phyloP scores from a whole-genome alignment of 2,113 vertebrate species.

The Calidris pygmaea region DNA sequence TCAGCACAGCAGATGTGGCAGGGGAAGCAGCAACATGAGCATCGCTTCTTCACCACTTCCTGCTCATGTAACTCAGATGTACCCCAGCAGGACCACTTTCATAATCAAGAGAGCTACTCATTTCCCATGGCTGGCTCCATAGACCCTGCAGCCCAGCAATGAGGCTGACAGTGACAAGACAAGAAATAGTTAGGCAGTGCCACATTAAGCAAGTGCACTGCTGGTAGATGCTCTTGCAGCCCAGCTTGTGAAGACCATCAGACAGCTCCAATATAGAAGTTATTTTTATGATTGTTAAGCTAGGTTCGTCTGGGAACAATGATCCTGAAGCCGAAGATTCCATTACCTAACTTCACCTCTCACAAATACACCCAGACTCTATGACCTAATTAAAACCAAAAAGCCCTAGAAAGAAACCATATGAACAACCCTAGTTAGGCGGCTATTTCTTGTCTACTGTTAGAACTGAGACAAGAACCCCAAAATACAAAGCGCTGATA shows the following conservation, averaged over 20 bases:
- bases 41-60: conserved; percentile 57
- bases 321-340: not conserved
- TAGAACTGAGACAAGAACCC: not conserved
- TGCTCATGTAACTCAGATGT: conserved; percentile 12
- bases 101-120: not conserved
- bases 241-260: not conserved
- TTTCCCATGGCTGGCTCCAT: not conserved
- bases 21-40: conserved; percentile 33
- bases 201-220: not conserved
- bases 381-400: not conserved
- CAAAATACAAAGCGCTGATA: not conserved
- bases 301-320: not conserved
- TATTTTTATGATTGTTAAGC: not conserved
- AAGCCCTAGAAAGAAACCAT: not conserved
- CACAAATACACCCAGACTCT: not conserved
- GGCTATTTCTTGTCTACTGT: not conserved
- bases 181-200: not conserved
- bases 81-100: conserved; percentile 28
- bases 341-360: not conserved
- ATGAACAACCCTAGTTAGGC: not conserved
- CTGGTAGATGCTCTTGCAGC: not conserved
- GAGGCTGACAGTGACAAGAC: not conserved
- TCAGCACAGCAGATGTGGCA: not conserved
- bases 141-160: not conserved
- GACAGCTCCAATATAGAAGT: not conserved